Conservation (phyloP, 2,888 invertebrate species). For the Auanema sp. region DNA sequence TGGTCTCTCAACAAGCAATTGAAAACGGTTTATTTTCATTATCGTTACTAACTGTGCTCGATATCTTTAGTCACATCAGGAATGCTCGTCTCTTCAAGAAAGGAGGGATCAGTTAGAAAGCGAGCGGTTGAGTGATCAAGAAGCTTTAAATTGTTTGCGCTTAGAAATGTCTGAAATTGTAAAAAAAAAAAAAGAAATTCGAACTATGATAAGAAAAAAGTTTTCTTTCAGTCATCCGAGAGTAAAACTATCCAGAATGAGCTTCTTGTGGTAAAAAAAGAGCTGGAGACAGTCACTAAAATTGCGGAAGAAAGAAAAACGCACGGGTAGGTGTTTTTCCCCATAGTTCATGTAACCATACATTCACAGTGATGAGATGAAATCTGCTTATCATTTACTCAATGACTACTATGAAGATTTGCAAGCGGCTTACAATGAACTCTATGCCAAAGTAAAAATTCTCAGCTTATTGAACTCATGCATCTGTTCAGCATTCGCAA, state of each 20-base stretch:
- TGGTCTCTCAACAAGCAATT: constrained; percentile 58
- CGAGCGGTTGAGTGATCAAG: not conserved
- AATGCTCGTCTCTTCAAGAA: no score
- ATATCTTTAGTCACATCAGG: not conserved
- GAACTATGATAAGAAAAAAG: no score
- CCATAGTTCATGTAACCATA: no score
- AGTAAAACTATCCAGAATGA: not conserved
- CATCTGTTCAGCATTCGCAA: no score
- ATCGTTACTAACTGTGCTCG: not conserved
- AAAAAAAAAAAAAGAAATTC: not conserved
- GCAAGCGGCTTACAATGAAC: constrained; percentile 43
- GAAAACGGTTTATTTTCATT: constrained; percentile 30
- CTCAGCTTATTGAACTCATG: no score
- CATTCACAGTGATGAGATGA: constrained; percentile 38
- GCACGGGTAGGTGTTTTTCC: no score
- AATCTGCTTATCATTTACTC: constrained; percentile 45
- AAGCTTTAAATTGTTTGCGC: not conserved
- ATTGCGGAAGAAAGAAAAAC: no score
- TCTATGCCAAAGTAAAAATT: constrained; percentile 32
- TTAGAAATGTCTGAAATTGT: no score
- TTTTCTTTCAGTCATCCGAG: no score
- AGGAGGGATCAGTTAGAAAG: not conserved
- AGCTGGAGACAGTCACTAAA: no score
- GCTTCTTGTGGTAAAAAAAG: not conserved
- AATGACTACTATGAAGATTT: constrained; percentile 48